These are phyloP conservation scores for Hyla sarda DNA, from an alignment of 2,113 vertebrate genomes.

Conservation along the genomic window DNA sequence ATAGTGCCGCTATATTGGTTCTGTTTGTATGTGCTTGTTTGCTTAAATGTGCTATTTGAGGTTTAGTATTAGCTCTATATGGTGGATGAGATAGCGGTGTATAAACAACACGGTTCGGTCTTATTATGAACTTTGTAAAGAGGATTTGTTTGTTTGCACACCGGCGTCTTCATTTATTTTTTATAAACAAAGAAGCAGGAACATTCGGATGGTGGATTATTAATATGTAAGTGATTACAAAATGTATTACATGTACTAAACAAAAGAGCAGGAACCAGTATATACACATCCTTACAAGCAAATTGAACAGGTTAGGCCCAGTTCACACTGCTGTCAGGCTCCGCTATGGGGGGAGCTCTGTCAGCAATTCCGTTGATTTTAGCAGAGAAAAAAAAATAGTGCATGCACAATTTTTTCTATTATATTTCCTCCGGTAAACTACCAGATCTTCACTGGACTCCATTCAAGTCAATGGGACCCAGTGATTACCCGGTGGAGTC, in stretches of 20 bases:
- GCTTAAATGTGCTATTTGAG: constrained; percentile 34
- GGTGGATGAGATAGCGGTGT: not conserved
- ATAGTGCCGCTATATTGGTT: not conserved
- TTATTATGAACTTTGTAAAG: not conserved
- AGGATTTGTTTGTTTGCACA: constrained; percentile 5
- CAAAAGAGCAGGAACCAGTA: not conserved
- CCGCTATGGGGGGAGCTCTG: no score
- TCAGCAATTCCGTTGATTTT: no score
- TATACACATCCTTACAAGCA: no score
- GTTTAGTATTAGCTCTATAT: not conserved
- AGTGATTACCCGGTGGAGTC: no score
- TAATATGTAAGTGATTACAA: not conserved
- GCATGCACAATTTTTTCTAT: no score
- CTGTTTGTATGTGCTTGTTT: constrained; percentile 28
- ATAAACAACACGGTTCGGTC: not conserved
- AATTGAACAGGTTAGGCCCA: no score
- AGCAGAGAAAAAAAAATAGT: no score
- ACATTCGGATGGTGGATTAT: not conserved
- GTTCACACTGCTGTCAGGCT: no score
- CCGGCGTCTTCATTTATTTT: not conserved
- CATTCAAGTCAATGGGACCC: no score
- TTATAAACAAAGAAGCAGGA: not conserved
- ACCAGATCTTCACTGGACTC: no score
- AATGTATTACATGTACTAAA: not conserved
- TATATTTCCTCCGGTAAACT: no score